phyloP scores from a whole-genome alignment of 1,140 invertebrate genomes.

The Neodiprion fabricii region DNA sequence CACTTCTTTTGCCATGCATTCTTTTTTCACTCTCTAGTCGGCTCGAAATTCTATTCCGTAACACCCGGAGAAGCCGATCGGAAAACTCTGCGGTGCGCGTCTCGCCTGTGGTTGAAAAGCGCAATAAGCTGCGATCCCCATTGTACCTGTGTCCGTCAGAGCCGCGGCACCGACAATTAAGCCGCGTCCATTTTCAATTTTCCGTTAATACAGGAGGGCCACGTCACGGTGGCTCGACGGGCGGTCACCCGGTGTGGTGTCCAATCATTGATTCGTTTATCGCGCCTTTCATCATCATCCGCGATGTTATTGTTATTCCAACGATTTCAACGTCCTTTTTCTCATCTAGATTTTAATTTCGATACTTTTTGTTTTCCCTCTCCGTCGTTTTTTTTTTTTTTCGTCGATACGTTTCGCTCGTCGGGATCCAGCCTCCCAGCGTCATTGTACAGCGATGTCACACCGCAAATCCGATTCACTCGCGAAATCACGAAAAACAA shows the following conservation, averaged over 20 bases:
- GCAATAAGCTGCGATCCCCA: background rate
- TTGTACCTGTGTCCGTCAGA: background rate
- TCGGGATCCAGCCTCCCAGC: too few species aligned
- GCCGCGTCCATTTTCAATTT: conserved; percentile 61
- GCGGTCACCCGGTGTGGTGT: conserved; percentile 39
- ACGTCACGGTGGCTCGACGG: conserved; percentile 35
- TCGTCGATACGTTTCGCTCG: too few species aligned
- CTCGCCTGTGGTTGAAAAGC: background rate
- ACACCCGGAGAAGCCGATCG: too few species aligned
- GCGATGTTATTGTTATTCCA: background rate
- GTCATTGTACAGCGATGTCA: background rate
- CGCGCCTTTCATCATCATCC: conserved; percentile 38
- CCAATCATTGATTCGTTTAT: conserved; percentile 60
- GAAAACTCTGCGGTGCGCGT: too few species aligned
- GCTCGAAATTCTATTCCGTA: too few species aligned
- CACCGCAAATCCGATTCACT: conserved; percentile 1
- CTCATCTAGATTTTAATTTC: background rate
- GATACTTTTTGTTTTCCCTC: conserved; percentile 38
- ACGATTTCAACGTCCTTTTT: background rate
- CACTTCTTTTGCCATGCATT: too few species aligned
- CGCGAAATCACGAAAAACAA: background rate
- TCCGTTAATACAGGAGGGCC: conserved; percentile 35
- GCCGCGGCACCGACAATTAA: conserved; percentile 55
- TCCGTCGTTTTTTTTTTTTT: conserved; percentile 38
- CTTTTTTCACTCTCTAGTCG: too few species aligned